Percentiles rank a stretch among this genome's conserved stretches.
Conservation (phyloP, 2,113 vertebrate species). For the Microcebus griseorufus region DNA sequence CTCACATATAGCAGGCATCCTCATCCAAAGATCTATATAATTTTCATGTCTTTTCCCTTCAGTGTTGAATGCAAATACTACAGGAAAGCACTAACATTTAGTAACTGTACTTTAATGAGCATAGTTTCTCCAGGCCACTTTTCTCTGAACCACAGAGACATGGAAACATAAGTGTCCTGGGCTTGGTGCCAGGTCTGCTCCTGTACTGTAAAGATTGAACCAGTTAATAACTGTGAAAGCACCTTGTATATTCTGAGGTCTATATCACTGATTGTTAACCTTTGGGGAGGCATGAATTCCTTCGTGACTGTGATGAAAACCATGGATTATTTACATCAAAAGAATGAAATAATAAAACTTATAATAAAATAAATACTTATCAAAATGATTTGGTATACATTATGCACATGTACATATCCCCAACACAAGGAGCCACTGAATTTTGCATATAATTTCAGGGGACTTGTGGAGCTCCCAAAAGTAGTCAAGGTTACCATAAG, state of each 20-base stretch:
- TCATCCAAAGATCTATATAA: not conserved
- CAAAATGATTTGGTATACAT: too few relatives aligned
- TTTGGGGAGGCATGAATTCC: not conserved
- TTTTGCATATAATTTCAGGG: not conserved
- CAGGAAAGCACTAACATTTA: not conserved
- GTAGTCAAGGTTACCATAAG: not conserved
- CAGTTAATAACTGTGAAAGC: conserved; percentile 10
- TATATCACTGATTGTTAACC: not conserved
- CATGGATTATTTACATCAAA: not conserved
- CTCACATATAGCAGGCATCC: not conserved
- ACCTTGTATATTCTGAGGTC: not conserved
- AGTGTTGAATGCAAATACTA: not conserved
- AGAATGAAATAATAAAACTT: not conserved
- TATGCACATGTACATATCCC: not conserved
- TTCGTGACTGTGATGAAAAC: not conserved
- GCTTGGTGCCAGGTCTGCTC: not conserved
- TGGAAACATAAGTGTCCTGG: not conserved
- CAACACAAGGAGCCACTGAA: not conserved
- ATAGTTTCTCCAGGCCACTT: not conserved
- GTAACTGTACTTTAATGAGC: not conserved
- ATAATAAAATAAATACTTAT: too few relatives aligned
- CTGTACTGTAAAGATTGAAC: conserved; percentile 25
- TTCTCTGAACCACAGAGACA: not conserved
- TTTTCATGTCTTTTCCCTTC: not conserved
- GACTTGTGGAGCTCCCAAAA: not conserved